These are phyloP conservation scores for Tragelaphus oryx DNA, from an alignment of 2,797 vertebrate species.

Conservation along the genomic window DNA sequence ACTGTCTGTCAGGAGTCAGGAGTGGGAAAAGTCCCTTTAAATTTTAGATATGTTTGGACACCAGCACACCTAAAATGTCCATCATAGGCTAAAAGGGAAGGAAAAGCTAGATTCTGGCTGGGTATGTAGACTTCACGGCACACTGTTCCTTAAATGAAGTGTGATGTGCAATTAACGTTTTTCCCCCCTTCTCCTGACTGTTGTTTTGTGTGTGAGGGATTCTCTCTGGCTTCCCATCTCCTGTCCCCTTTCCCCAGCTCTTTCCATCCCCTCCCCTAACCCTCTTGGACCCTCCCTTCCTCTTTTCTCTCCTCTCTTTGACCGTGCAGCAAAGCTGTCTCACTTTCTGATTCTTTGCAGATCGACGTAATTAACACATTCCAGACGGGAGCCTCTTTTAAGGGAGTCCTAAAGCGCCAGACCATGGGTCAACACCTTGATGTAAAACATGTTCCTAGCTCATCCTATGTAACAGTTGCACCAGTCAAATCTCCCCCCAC, in stretches of 20 bases:
- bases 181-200: slow-evolving; percentile 25
- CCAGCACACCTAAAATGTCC: background rate
- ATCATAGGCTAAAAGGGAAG: background rate
- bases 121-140: background rate
- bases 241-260: background rate
- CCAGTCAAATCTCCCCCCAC: slow-evolving; percentile 91
- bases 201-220: slow-evolving; percentile 5
- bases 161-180: background rate
- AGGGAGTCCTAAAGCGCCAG: slow-evolving; percentile 96
- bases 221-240: background rate
- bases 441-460: slow-evolving; percentile 98
- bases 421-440: slow-evolving; percentile 98
- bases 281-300: background rate
- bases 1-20: background rate
- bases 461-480: slow-evolving; percentile 95
- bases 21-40: background rate
- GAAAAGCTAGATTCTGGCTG: background rate
- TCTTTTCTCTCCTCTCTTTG: slow-evolving; percentile 40
- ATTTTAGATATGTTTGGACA: background rate
- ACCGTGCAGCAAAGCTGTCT: slow-evolving; percentile 79
- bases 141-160: slow-evolving; percentile 38
- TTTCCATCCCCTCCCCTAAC: background rate
- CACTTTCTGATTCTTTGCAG: slow-evolving; percentile 92
- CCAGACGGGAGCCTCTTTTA: slow-evolving; percentile 95
- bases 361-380: slow-evolving; percentile 99